Evolutionary conservation across 1,140 invertebrate species (phyloP), one percentile per base, ranked within the genome.

Genomic region (Philopotamus ludificatus): DNA sequence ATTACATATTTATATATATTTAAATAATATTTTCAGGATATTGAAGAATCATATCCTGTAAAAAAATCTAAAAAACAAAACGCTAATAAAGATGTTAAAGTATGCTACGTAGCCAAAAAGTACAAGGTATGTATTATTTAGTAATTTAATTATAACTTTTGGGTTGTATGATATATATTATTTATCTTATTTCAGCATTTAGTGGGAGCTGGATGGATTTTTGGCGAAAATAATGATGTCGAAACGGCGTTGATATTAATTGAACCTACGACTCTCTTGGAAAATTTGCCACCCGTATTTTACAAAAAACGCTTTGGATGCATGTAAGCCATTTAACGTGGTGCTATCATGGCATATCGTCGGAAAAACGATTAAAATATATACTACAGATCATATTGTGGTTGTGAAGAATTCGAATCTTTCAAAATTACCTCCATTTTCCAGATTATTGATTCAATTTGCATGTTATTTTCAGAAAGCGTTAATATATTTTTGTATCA

Each of bases 271-370:
- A 53, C 64, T 26, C 42, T 70, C 18, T 22, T 70, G 23, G 68
- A 70, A 57, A 66, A 70, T 26, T 25, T 70, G 10, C 68, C 68
- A 15, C 61, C 68, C 1, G 47, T 44, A 2, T 65, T 67, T 9
- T 41, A 53, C 16, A 70, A 65, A 51, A 34, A 66, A 18, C 61
- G 62, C 12, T 70, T 70, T 64, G 68, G 68, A 20, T 63, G 61
- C n/a, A 62, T 59, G 61, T 70, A 64, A 70, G 28, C 28, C 28
- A n/a, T n/a, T n/a, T n/a, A n/a, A n/a, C n/a, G n/a, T n/a, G n/a
- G n/a, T n/a, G n/a, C n/a, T n/a, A n/a, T n/a, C n/a, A n/a, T n/a
- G n/a, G n/a, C n/a, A n/a, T n/a, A n/a, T n/a, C n/a, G n/a, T n/a
- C n/a, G n/a, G n/a, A n/a, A n/a, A n/a, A n/a, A n/a, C n/a, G n/a